phyloP scores from a whole-genome alignment of 2,888 invertebrate genomes.

The Diarsia dahlii region DNA sequence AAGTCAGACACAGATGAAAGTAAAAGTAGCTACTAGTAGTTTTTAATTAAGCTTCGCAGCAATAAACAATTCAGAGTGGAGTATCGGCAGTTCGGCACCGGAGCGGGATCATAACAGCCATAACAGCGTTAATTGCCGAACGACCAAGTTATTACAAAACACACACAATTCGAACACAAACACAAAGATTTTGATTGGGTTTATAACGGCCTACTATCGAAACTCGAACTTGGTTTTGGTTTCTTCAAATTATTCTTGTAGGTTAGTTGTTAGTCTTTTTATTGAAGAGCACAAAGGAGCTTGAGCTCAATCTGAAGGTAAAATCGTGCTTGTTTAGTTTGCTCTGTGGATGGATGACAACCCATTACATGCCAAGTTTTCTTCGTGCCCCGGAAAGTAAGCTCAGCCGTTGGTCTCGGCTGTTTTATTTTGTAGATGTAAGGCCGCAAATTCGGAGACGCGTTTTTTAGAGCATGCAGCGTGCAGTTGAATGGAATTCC shows the following conservation, averaged over 20 bases:
- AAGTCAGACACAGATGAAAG: background rate
- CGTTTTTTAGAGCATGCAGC: no score
- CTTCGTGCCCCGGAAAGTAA: no score
- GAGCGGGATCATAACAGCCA: slow-evolving; percentile 61
- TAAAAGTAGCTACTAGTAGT: slow-evolving; percentile 24
- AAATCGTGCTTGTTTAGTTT: no score
- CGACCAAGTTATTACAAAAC: slow-evolving; percentile 66
- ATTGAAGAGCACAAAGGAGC: no score
- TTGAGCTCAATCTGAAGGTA: no score
- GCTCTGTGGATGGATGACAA: no score
- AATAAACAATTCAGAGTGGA: slow-evolving; percentile 54
- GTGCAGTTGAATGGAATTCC: no score
- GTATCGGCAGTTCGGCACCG: slow-evolving; percentile 47
- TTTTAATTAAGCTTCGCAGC: slow-evolving; percentile 59
- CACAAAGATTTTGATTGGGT: slow-evolving; percentile 66
- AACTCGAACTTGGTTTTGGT: slow-evolving; percentile 44
- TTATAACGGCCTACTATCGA: slow-evolving; percentile 39
- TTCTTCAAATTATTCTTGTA: slow-evolving; percentile 13
- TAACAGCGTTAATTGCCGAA: slow-evolving; percentile 57
- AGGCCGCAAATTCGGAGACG: no score
- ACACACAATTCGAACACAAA: slow-evolving; percentile 66
- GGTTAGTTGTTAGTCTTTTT: background rate
- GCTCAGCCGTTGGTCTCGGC: no score
- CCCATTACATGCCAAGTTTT: no score
- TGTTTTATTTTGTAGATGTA: no score